Percentiles rank a stretch among this genome's conserved stretches.
Evolutionary conservation across 1,140 invertebrate genomes (phyloP).

Genomic region (Magallana ariakensis): DNA sequence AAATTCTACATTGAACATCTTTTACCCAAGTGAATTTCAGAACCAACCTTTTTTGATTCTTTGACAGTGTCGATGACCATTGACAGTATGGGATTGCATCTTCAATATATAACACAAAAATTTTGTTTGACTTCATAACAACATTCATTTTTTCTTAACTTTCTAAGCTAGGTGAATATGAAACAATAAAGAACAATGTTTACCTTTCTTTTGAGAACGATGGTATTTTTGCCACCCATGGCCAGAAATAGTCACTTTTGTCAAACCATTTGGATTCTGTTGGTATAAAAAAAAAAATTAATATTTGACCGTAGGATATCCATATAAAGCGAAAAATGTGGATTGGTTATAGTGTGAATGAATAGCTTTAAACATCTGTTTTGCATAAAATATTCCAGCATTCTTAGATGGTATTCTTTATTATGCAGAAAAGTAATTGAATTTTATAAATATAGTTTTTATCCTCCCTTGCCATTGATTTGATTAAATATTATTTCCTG

Average conservation of each 20-base stretch:
- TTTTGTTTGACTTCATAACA: too few species aligned
- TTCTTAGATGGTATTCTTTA: too few species aligned
- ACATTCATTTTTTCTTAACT: too few species aligned
- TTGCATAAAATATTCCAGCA: too few species aligned
- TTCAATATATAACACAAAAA: not conserved
- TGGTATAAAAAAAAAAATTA: not conserved
- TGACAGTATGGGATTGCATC: conserved; percentile 33
- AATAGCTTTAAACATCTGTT: too few species aligned
- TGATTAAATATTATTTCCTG: too few species aligned
- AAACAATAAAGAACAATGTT: not conserved
- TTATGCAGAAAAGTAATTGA: too few species aligned
- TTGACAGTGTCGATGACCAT: conserved; percentile 60
- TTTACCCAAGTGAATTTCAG: not conserved
- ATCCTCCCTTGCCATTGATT: too few species aligned
- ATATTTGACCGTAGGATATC: not conserved
- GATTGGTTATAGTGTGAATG: too few species aligned
- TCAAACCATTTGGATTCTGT: conserved; percentile 17
- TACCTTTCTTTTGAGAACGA: conserved; percentile 25
- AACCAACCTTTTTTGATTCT: conserved; percentile 55
- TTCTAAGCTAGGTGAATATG: not conserved
- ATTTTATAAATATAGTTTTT: too few species aligned
- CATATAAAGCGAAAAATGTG: too few species aligned
- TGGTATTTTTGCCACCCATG: conserved; percentile 30
- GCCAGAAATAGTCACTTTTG: conserved; percentile 28
- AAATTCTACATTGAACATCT: conserved; percentile 3